Base-by-base conservation (phyloP, 2,888 invertebrate species). In the Drosophila greeni region DNA sequence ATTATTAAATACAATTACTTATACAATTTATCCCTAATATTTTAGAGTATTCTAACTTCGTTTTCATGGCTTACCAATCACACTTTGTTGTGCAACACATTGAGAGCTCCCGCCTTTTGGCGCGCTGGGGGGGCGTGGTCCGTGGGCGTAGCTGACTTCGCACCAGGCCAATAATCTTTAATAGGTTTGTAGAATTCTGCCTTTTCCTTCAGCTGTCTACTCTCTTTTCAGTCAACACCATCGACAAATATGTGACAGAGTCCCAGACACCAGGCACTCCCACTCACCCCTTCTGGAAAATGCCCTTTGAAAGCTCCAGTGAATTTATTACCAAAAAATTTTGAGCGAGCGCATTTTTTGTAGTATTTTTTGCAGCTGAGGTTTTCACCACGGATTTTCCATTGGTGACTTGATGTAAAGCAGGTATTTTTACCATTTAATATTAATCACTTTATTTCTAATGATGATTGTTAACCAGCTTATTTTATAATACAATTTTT, bases 121-220 rank as follows among this genome's bases (percentile, higher is more conserved):
- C 33, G 16, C 16, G 7, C 34, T 26, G 14, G 59, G 60, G 59
- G 60, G 80, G 82, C 80, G 74, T 79, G 65, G 20, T 52, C 5
- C 26, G 68, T 62, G 65, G 75, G 68, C 37, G 66, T 53, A 39
- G 60, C 47, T 53, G 42, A 49, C 60, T 67, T 67, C 64, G 74
- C 76, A 79, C 76, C 73, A 72, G 68, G 67, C 76, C 80, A 80
- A 80, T 82, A 75, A 80, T 64, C 70, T 64, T 61, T 67, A 76
- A 84, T 72, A 47, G 61, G 66, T 73, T 71, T 39, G 31, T 48
- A 62, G 64, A 61, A 69, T 61, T 65, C 56, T 47, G 36, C 40
- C 40, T 45, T 51, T 45, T 31, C 23, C 39, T 7, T 26, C 45
- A 52, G 64, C 43, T 47, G 43, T 34, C 49, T 60, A 48, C 37